Evolutionary conservation across 64 coral and sea anemone species (phyloP), one percentile per base, ranked within the genome.

Genomic region (Dendronephthya gigantea): DNA sequence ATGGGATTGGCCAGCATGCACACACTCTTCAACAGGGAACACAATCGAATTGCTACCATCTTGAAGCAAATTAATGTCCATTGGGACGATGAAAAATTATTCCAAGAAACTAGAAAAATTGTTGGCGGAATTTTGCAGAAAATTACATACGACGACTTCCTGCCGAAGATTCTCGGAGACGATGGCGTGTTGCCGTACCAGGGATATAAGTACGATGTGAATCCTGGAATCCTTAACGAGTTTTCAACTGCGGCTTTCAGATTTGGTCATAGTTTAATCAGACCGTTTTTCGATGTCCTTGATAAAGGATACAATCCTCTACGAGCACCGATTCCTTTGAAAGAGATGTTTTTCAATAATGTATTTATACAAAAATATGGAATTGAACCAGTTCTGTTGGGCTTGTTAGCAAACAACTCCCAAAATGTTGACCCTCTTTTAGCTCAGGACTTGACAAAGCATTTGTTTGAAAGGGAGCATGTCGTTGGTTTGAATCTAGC

Each of bases 241-340:
- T 79, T 79, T 79, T 34, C 72, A 79, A 33, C 72, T 28, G 72
- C 32, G 36, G 72, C 72, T 8, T 79, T 79, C 36, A 79, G 72
- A 39, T 79, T 79, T 39, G 72, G 72, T 28, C 72, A 79, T 79
- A 79, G 72, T 39, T 39, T 79, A 11, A 39, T 79, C 36, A 34
- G 72, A 79, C 72, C 72, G 37, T 34, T 37, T 1, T 79, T 79
- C 36, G 72, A 79, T 19, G 17, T 79, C 10, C 36, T 79, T 34
- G 37, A 39, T 33, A 79, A 79, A 0, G 37, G 37, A 34, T 79
- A 36, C 9, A 39, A 79, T 35, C 72, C 72, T 6, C 9, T 79
- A 15, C 32, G 37, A 9, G 37, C 2, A 28, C 32, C 72, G 2
- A 1, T 79, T 7, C 15, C 31, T 34, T 35, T 79, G 15, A 34